These are phyloP conservation scores for Stigmatopora argus DNA, from an alignment of 2,113 vertebrate genomes.

Conservation along the genomic window DNA sequence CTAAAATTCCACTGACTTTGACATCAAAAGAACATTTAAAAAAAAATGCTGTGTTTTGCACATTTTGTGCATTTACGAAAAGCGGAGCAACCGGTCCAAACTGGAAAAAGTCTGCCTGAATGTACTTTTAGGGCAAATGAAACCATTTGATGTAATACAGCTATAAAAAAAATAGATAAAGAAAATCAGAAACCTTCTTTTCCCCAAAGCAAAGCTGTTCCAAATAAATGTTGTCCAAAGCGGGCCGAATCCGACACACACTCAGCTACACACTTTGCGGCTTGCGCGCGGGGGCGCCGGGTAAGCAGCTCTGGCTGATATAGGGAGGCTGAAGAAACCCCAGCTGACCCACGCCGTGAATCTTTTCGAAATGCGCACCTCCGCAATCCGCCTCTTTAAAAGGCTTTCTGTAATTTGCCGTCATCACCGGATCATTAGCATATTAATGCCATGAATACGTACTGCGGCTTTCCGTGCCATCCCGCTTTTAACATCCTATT, in stretches of 20 bases:
- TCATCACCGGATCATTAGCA: constrained; percentile 3
- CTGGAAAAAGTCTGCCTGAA: not conserved
- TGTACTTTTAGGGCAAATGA: not conserved
- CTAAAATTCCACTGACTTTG: too few relatives aligned
- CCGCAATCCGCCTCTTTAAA: constrained; percentile 29
- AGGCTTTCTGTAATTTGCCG: constrained; percentile 2
- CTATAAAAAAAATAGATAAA: not conserved
- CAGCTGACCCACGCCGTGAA: constrained; percentile 58
- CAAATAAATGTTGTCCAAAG: constrained; percentile 7
- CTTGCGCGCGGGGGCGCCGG: constrained; percentile 15
- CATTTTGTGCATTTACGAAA: not conserved
- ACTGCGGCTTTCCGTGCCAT: not conserved
- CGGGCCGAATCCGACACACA: constrained; percentile 5
- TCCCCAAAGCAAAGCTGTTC: constrained; percentile 3
- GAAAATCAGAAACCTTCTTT: not conserved
- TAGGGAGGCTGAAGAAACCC: constrained; percentile 44
- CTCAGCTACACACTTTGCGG: constrained; percentile 4
- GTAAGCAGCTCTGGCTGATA: constrained; percentile 33
- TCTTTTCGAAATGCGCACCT: constrained; percentile 59
- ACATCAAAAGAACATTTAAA: too few relatives aligned
- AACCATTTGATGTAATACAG: not conserved
- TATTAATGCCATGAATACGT: constrained; percentile 14
- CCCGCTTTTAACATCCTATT: not conserved
- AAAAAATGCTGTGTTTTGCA: too few relatives aligned
- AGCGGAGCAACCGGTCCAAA: not conserved